Evolutionary conservation across 2,888 invertebrate genomes (phyloP), one percentile per base, ranked within the genome.

Genomic region (Chaitophorus viminalis): DNA sequence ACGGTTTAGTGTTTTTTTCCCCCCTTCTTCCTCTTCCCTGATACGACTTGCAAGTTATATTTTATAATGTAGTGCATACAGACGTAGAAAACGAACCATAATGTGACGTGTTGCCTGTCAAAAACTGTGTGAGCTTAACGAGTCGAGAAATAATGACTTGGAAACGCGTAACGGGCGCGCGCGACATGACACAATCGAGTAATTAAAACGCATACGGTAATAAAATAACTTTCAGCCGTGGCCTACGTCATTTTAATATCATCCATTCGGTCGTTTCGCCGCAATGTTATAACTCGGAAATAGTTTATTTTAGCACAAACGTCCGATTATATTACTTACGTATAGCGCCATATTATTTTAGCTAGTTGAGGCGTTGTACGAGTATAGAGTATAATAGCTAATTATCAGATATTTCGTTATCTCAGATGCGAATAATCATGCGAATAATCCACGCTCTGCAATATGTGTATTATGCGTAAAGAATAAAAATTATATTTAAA

Each of bases 81-180:
- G n/a, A 54, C 33, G 25, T 60, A 25, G 60, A 25, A 60, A 60
- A 60, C 9, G 77, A 77, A 77, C 21, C 29, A 29, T 46, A 1
- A 46, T 18, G 76, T 46, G 46, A 76, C 76, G 76, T 46, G 77
- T 52, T 52, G 18, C 31, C 31, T 52, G 52, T 77, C 77, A 31
- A 54, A 77, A 77, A 77, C 31, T 5, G 29, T 52, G 77, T 25
- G 77, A 31, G 52, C 52, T 77, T 54, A 77, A 77, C 52, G 77
- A 77, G 77, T 77, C 29, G 11, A 52, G 77, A 31, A 77, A 77
- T 77, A 77, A 77, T 31, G 77, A 52, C 52, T 52, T 11, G 11
- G 29, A 54, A 77, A 77, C 8, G 52, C 46, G 14, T 11, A 46
- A 29, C 46, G 21, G 21, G 46, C 29, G 29, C 11, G 68, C 68